phyloP scores from a whole-genome alignment of 2,888 invertebrate genomes.

The Phalangium opilio region DNA sequence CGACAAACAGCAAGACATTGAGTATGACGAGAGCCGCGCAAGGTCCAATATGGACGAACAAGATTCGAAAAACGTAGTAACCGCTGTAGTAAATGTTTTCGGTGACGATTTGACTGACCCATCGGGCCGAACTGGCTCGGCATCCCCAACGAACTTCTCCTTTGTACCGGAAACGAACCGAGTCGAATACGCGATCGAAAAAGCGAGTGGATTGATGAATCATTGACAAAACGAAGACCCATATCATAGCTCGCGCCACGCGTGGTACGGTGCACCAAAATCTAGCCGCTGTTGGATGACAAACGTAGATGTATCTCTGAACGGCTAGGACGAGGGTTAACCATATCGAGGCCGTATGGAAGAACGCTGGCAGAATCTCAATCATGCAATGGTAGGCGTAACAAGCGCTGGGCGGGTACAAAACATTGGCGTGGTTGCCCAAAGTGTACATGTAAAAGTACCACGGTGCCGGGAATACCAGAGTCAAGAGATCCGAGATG shows the following conservation, averaged over 20 bases:
- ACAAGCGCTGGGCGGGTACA: conserved; percentile 57
- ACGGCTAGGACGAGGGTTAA: conserved; percentile 75
- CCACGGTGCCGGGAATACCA: conserved; percentile 77
- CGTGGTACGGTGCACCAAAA: conserved; percentile 50
- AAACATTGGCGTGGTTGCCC: conserved; percentile 66
- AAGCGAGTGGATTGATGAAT: conserved; percentile 69
- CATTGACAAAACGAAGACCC: conserved; percentile 60
- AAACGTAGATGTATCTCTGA: conserved; percentile 87
- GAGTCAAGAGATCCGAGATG: conserved; percentile 81
- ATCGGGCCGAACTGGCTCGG: conserved; percentile 39
- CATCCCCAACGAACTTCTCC: conserved; percentile 33
- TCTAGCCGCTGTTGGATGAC: conserved; percentile 73
- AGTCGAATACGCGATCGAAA: conserved; percentile 49
- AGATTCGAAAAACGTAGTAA: conserved; percentile 59
- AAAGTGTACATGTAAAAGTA: conserved; percentile 83
- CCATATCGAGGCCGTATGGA: conserved; percentile 90
- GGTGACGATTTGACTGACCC: conserved; percentile 51
- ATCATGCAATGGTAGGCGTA: conserved; percentile 49
- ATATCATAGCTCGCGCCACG: conserved; percentile 58
- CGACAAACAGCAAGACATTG: conserved; percentile 69
- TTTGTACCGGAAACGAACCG: conserved; percentile 52
- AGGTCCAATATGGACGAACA: conserved; percentile 81
- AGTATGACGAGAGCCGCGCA: conserved; percentile 75
- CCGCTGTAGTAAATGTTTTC: conserved; percentile 62
- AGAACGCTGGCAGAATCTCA: conserved; percentile 53